Evolutionary conservation across 2,113 vertebrate genomes (phyloP), one percentile per base, ranked within the genome.

Genomic region (Ptychochromis oligacanthus): DNA sequence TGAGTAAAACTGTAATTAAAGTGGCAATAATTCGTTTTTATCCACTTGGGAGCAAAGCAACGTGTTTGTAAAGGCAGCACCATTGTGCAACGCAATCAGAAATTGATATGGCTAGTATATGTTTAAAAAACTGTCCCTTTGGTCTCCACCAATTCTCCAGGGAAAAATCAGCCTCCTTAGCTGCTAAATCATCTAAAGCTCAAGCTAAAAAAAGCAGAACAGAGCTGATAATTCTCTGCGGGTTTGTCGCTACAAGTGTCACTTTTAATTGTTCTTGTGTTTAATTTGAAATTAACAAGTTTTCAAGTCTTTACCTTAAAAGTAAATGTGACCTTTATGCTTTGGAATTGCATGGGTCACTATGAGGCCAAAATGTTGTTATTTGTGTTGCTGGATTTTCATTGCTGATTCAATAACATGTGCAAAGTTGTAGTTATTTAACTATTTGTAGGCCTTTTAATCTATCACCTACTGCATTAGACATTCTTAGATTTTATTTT

Each of bases 1-100:
- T 34, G 46, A 54, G 46, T 72, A 34, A n/a, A 72, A n/a, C 24
- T 54, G 43, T 49, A 34, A 52, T 72, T 72, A 72, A 79, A 79
- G 57, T 1, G 24, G 26, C 24, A 5, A 56, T 49, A 2, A 57
- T 49, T 22, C 7, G 0, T 5, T 78, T 75, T 78, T 26, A 3
- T 28, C 75, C 72, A 67, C 54, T 70, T 34, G 60, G 56, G 28
- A 43, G 26, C 40, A 9, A 20, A 5, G 11, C 60, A 40, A 31
- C 24, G 54, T 52, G 58, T 52, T n/a, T 8, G 26, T 72, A 2
- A n/a, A 72, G 26, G 18, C 67, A 20, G 52, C 67, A n/a, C 26
- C n/a, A 28, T 2, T 54, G 43, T 54, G 54, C 52, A 31, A 54
- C 31, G 26, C 11, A 52, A 26, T 72, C 18, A 54, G 67, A 72